Evolutionary conservation across 2,797 vertebrate species (phyloP), one percentile per base, ranked within the genome.

Genomic region (Neomorphus geoffroyi): DNA sequence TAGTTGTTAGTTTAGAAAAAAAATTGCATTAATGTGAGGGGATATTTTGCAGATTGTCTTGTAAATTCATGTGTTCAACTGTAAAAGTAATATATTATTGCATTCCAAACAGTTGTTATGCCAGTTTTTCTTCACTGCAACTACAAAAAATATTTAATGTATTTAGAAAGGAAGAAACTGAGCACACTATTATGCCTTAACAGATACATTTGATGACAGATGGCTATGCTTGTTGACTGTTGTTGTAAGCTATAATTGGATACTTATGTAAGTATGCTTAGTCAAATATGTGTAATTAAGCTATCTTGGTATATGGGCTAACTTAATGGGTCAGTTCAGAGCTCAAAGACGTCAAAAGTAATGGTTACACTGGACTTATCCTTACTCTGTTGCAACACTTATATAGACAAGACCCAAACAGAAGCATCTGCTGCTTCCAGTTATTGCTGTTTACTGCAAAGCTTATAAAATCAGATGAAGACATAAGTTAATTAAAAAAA

Each of bases 221-320:
- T 95, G 90, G 92, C 32, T 82, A 22, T 95, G 92, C 89, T 71
- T 96, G 81, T 80, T 94, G 75, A 96, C 83, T 83, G 89, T 86
- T 92, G 69, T 91, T 96, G 93, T 69, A 91, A 95, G 84, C 89
- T 96, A 86, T 93, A 96, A 91, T 90, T 96, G 84, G 89, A 48
- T 92, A 45, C 75, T 94, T 96, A 94, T 33, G 58, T 94, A 97
- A 96, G 86, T 57, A 80, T 93, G 74, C 82, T 93, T 86, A 82
- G 84, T 94, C 80, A 84, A 94, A 94, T 91, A 88, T 16, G 28
- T 93, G 86, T 89, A 94, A 92, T 88, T 93, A 89, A 89, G 64
- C 61, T 69, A 26, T 92, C 74, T 85, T 67, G 60, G 32, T 94
- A 67, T n/a, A 21, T 65, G 61, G 58, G 37, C 39, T 78, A 75